Base-by-base conservation (phyloP, 2,888 invertebrate species). In the Spicauda simplicius region DNA sequence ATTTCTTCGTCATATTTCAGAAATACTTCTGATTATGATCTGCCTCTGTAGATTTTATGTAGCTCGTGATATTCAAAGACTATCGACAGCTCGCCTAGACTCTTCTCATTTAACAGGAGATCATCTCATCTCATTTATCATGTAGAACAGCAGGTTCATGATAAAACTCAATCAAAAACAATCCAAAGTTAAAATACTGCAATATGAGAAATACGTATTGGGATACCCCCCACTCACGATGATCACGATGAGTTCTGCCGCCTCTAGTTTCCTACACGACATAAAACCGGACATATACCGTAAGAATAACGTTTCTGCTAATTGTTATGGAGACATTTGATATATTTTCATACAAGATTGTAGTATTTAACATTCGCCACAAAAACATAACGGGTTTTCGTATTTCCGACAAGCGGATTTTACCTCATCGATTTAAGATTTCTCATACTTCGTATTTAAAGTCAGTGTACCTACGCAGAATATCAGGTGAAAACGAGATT, bases 361-460 rank as follows among this genome's bases (percentile, higher is more conserved):
- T 25, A 59, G 50, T 25, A 45, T 54, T 54, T 59, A 25, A 33
- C 7, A 60, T 50, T 48, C 30, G 33, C 19, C 30, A 33, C 48
- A 59, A 50, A 48, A 56, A 57, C 54, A 69, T 70, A 82, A 82
- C 84, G 83, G 83, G 72, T 73, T 60, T 79, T 71, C 77, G 77
- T 72, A 77, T 82, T 82, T 81, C 77, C 78, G 73, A 77, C 74
- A 72, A 73, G 57, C 45, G 68, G 74, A 33, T 71, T 64, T 67
- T 68, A 65, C 45, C 63, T 62, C 63, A 70, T 71, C 57, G 50
- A 19, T 71, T 64, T 61, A 52, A 56, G 3, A 25, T 25, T 70
- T 73, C 70, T 71, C 65, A 70, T 59, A 50, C 62, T 69, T 25
- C 54, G 20, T 25, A 64, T 52, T 64, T 16, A 57, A 14, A 41